These are phyloP conservation scores for Eueides isabella DNA, from an alignment of 1,140 invertebrate genomes.

Conservation along the genomic window DNA sequence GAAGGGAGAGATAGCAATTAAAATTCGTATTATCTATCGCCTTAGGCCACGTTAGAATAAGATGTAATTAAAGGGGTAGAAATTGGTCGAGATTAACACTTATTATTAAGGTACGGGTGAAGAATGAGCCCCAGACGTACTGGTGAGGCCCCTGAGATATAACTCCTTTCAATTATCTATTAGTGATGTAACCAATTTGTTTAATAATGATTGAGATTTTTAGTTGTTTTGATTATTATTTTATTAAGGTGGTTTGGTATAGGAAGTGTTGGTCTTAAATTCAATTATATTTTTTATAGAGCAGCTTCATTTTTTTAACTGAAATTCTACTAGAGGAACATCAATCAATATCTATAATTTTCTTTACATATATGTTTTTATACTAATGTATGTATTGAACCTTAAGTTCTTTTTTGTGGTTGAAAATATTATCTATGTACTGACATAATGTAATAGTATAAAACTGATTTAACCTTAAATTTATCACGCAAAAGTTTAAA, in stretches of 20 bases:
- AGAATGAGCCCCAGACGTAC: neutral
- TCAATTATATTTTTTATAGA: neutral
- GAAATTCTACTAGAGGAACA: no score
- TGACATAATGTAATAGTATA: no score
- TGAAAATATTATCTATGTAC: no score
- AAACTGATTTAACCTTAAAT: neutral
- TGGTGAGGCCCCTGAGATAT: constrained; percentile 11
- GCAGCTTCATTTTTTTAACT: no score
- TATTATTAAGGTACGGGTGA: constrained; percentile 25
- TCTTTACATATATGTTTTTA: no score
- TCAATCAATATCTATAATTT: no score
- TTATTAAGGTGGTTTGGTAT: neutral
- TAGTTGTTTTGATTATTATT: neutral
- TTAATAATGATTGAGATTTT: neutral
- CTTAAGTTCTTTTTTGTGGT: no score
- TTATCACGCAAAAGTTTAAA: neutral
- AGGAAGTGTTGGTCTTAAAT: neutral
- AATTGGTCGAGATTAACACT: constrained; percentile 46
- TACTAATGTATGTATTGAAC: no score
- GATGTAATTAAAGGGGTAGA: constrained; percentile 43
- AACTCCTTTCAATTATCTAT: constrained; percentile 11
- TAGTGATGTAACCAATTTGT: neutral
- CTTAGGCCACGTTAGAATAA: constrained; percentile 41
- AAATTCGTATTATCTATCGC: constrained; percentile 59
- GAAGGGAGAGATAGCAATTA: constrained; percentile 55